Evolutionary conservation across 2,113 vertebrate genomes (phyloP).

Genomic region (Atlantisia rogersi): DNA sequence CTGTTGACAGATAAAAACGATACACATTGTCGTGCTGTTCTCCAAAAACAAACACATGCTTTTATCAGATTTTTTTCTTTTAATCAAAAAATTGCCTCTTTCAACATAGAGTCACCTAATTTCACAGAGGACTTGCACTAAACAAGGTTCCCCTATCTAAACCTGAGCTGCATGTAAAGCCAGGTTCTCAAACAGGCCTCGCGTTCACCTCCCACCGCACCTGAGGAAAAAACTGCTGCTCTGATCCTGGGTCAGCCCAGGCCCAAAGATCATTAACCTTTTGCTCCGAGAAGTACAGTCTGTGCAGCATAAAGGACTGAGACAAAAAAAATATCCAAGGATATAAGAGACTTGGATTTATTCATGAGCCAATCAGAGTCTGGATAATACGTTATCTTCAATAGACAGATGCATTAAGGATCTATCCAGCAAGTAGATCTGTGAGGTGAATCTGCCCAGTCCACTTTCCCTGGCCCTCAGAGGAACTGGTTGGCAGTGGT

Average conservation of each 20-base stretch:
- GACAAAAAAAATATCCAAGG: not conserved
- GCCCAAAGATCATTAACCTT: slow-evolving; percentile 2
- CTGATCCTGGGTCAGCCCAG: not conserved
- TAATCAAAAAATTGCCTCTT: slow-evolving; percentile 76
- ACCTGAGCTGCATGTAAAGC: slow-evolving; percentile 68
- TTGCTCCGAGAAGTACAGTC: not conserved
- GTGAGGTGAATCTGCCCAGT: not conserved
- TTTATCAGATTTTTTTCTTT: slow-evolving; percentile 73
- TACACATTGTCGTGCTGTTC: slow-evolving; percentile 48
- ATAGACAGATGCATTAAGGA: not conserved
- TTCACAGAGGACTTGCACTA: slow-evolving; percentile 61
- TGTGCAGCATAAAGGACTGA: not conserved
- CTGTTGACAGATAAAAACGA: slow-evolving; percentile 76
- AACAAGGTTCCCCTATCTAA: slow-evolving; percentile 28
- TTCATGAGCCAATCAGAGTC: not conserved
- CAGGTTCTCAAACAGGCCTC: not conserved
- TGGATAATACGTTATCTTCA: not conserved
- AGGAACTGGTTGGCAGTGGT: not conserved
- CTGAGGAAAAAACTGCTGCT: not conserved
- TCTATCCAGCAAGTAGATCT: not conserved
- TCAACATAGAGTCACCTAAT: slow-evolving; percentile 61
- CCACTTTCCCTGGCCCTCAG: not conserved
- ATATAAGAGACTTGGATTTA: not conserved
- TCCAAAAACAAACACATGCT: slow-evolving; percentile 72
- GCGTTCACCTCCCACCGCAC: not conserved